Evolutionary conservation across 2,888 invertebrate genomes (phyloP), one percentile per base, ranked within the genome.

Genomic region (Nematopogon swammerdamellus): DNA sequence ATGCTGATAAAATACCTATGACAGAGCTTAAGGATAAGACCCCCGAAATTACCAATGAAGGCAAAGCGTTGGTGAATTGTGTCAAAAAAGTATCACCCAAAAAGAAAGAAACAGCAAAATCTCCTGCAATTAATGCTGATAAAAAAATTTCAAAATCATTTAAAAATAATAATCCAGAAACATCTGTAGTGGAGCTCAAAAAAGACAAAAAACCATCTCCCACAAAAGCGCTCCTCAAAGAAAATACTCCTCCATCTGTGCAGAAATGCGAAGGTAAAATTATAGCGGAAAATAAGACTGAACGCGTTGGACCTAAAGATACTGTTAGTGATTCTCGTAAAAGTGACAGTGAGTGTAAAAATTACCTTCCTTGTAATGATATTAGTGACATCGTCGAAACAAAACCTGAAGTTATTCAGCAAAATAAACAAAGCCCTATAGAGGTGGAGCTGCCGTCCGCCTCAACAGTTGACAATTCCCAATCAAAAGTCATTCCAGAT

Each of bases 231-330:
- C n/a, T n/a, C n/a, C n/a, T n/a, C n/a, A n/a, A n/a, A n/a, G n/a
- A n/a, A n/a, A n/a, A n/a, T n/a, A n/a, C n/a, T n/a, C n/a, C n/a
- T n/a, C n/a, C n/a, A n/a, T n/a, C n/a, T n/a, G n/a, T n/a, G n/a
- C n/a, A n/a, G n/a, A n/a, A n/a, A n/a, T n/a, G n/a, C n/a, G n/a
- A n/a, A n/a, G n/a, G n/a, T n/a, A n/a, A n/a, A n/a, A n/a, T n/a
- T n/a, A 36, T 25, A 8, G 25, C 25, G 58, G 61, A 61, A 56
- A 60, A 58, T 55, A 67, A 67, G 63, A 61, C 64, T 66, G 68
- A 65, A 57, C 59, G 52, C 52, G 55, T 56, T 50, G 54, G 51
- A 59, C 48, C 58, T 52, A 50, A 55, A 55, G 51, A 54, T 60
- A 55, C 56, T 55, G 55, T 51, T 16, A 56, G 59, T 55, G 59